phyloP scores from a whole-genome alignment of 2,888 invertebrate genomes.

The Acanthosepion pharaonis region DNA sequence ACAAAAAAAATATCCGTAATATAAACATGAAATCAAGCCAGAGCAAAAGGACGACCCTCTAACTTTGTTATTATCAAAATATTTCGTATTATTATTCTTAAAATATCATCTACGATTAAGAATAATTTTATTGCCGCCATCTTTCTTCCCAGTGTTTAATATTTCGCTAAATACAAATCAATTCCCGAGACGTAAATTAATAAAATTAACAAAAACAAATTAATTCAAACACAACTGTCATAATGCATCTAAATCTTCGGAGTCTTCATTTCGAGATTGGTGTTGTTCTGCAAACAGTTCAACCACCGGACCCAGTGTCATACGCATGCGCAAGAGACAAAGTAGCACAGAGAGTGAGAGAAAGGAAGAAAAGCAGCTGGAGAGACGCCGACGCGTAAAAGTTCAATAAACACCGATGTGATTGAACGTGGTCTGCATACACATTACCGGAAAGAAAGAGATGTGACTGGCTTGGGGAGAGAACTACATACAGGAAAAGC shows the following conservation, averaged over 20 bases:
- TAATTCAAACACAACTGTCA: not conserved
- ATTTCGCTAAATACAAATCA: not conserved
- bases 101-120: not conserved
- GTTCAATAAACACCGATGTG: constrained; percentile 9
- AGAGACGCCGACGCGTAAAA: constrained; percentile 13
- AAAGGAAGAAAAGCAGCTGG: not conserved
- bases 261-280: not conserved
- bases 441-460: not conserved
- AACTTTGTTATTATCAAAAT: too few species aligned
- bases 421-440: constrained; percentile 33
- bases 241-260: not conserved
- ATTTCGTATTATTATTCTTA: not conserved
- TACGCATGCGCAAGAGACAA: not conserved
- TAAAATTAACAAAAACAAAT: not conserved
- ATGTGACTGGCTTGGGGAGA: not conserved
- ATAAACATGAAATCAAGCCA: too few species aligned
- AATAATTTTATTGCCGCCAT: not conserved
- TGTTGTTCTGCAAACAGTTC: not conserved
- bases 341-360: not conserved
- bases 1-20: too few species aligned
- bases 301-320: not conserved
- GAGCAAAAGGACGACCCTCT: too few species aligned
- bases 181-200: not conserved
- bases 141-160: not conserved
- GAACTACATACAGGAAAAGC: not conserved